Conservation (phyloP, 2,113 vertebrate genomes). For the Okapia johnstoni region DNA sequence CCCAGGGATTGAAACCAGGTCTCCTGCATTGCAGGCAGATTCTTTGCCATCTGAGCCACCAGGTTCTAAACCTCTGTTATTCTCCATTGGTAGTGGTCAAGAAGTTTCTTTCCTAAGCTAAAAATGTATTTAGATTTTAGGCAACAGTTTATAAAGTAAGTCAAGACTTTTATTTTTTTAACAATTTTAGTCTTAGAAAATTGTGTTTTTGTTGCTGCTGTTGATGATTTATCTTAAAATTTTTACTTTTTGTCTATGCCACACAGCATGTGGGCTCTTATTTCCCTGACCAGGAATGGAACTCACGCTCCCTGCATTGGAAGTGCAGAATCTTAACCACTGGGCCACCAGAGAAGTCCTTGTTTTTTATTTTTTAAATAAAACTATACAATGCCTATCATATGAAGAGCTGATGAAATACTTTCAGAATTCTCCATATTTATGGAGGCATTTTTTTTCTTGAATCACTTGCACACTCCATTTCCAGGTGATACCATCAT, state of each 20-base stretch:
- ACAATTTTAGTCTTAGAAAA: not conserved
- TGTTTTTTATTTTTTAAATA: not conserved
- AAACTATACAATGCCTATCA: not conserved
- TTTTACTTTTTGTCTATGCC: not conserved
- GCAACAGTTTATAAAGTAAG: not conserved
- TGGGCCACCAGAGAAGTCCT: not conserved
- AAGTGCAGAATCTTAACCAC: not conserved
- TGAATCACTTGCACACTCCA: not conserved
- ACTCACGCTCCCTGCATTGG: not conserved
- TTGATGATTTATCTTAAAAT: not conserved
- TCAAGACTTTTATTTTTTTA: not conserved
- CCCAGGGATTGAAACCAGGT: not conserved
- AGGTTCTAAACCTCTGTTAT: not conserved
- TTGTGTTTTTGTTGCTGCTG: not conserved
- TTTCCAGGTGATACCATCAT: constrained; percentile 78
- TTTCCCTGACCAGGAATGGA: not conserved
- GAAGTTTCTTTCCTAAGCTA: not conserved
- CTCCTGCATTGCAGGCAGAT: not conserved
- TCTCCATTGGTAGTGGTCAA: not conserved
- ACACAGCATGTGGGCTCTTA: not conserved
- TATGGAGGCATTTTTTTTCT: not conserved
- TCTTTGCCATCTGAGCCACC: not conserved
- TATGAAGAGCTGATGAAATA: not conserved
- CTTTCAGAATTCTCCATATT: not conserved
- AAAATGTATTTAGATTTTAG: not conserved